Conservation (phyloP, 1,140 invertebrate species). For the Daktulosphaira vitifoliae region DNA sequence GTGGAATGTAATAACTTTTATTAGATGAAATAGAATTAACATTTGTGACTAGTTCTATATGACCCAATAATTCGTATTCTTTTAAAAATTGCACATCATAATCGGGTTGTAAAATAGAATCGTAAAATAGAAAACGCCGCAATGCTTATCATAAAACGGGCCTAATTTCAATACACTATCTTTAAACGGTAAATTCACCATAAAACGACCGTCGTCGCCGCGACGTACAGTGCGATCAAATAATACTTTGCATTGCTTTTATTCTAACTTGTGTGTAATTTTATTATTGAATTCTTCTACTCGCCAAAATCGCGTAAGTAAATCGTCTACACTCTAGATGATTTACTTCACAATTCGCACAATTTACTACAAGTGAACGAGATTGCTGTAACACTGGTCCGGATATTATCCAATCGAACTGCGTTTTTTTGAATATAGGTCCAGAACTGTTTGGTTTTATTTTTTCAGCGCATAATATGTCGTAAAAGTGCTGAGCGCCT, state of each 20-base stretch:
- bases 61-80: no score
- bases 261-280: background rate
- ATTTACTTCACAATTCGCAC: no score
- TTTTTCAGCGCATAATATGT: background rate
- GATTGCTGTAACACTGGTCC: no score
- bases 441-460: background rate
- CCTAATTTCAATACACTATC: background rate
- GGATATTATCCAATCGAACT: background rate
- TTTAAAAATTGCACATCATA: no score
- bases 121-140: background rate
- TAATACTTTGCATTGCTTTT: background rate
- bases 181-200: background rate
- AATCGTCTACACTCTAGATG: background rate
- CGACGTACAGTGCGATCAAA: background rate
- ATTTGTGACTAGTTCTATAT: no score
- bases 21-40: no score
- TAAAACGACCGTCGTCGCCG: background rate
- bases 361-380: no score
- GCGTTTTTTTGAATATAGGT: background rate
- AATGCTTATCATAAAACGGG: background rate
- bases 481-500: background rate
- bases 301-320: background rate
- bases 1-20: no score
- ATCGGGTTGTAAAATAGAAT: background rate
- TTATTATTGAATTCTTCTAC: background rate